phyloP scores from a whole-genome alignment of 2,888 invertebrate genomes.

The Hirtodrosophila confusa region DNA sequence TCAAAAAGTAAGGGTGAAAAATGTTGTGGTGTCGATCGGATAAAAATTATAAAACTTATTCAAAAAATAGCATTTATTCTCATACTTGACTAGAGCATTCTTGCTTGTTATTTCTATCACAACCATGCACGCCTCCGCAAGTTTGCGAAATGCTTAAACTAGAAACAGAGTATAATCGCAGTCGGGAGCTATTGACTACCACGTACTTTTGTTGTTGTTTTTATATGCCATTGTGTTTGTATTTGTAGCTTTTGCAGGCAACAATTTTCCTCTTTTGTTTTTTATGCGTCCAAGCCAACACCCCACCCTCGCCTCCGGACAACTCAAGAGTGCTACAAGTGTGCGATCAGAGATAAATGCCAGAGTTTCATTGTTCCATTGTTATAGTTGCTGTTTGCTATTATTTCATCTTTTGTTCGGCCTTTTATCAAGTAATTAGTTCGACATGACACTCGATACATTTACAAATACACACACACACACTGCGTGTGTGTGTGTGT shows the following conservation, averaged over 20 bases:
- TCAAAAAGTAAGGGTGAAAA: too few relatives aligned
- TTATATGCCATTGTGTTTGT: constrained; percentile 13
- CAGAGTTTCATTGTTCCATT: constrained; percentile 47
- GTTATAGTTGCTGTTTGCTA: constrained; percentile 38
- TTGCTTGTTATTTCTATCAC: too few relatives aligned
- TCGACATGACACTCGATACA: constrained; percentile 42
- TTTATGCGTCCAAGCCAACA: constrained; percentile 3
- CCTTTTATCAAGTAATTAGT: constrained; percentile 72
- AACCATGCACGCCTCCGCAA: too few relatives aligned
- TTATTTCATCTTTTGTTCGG: constrained; percentile 59
- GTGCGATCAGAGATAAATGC: constrained; percentile 68
- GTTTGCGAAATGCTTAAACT: too few relatives aligned
- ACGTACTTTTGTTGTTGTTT: background rate
- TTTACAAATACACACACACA: background rate
- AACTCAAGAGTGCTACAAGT: constrained; percentile 38
- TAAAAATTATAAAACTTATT: too few relatives aligned
- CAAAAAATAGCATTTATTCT: too few relatives aligned
- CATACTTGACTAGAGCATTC: too few relatives aligned
- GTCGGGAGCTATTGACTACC: too few relatives aligned
- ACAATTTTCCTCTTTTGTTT: constrained; percentile 47
- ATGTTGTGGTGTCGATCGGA: too few relatives aligned
- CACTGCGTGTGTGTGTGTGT: background rate
- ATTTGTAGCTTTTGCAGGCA: constrained; percentile 1
- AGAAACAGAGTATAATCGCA: too few relatives aligned
- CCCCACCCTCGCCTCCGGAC: background rate